Base-by-base conservation (phyloP, 1,140 invertebrate genomes). In the Leptopilina clavipes region DNA sequence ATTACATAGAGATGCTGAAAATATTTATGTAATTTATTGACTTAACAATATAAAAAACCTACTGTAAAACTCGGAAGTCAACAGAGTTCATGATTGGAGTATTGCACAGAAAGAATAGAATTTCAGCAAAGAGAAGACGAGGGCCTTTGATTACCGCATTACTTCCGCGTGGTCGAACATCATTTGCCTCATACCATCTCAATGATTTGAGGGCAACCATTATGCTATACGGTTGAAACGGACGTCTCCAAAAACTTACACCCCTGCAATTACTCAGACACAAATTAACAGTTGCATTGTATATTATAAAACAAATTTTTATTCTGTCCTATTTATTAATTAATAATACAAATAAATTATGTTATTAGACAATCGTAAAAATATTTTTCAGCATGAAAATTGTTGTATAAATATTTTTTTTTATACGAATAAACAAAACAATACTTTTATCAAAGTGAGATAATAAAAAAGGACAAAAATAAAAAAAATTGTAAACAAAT, bases 131-230 rank as follows among this genome's bases (percentile, higher is more conserved):
- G 72, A 80, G 79, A 74, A 83, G 78, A 74, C 56, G 77, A 89
- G 81, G 77, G 85, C 79, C 81, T 87, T 87, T 85, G 83, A 89
- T 89, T 89, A 88, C 87, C 88, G 85, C 85, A 77, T 89, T 88
- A 88, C 85, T 88, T 88, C 83, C 82, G 81, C 84, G 82, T 86
- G 86, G 83, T 71, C 82, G 84, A 80, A 79, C 82, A 79, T 87
- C 87, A 88, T 89, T 89, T 85, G 79, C 82, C 84, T 86, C 84
- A 65, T 84, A 86, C 86, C 79, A 79, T 79, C 78, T 71, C 81
- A 84, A 88, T 88, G 87, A 89, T 89, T 89, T 88, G 85, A 89
- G 87, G 87, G 85, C 86, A 88, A 89, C 83, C 81, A 84, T 84
- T 83, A 82, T 84, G 74, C 77, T 74, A n/a, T n/a, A 45, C 75